Evolutionary conservation across 2,113 vertebrate species (phyloP), one percentile per base, ranked within the genome.

Genomic region (Panthera uncia): DNA sequence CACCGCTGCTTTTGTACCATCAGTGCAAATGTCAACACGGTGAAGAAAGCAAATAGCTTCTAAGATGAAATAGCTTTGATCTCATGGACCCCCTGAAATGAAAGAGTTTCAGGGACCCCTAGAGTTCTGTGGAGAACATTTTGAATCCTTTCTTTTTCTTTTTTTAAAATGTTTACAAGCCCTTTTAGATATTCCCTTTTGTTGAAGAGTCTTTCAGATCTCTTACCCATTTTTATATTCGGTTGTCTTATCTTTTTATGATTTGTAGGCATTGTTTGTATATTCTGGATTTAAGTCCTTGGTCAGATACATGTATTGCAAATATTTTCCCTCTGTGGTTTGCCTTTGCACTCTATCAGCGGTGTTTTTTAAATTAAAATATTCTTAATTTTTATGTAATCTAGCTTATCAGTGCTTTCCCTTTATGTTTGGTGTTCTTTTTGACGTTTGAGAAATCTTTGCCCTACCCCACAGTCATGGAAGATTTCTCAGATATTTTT

Each of bases 371-470:
- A 15, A 41, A 55, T 66, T 89, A 83, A 93, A 69, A 76, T 21
- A 18, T 68, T 89, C 33, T 84, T 63, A n/a, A 94, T 79, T 78
- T 90, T 78, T 85, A 84, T 71, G 18, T 84, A 63, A 69, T 92
- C 16, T 31, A 31, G 57, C 4, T 92, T 93, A 66, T 93, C 45
- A 57, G 0, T 57, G 50, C 10, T 69, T 79, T 85, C 18, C 3
- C 15, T 90, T 83, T 63, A 48, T 83, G 33, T 52, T 29, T 79
- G 50, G 11, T 78, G 7, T 19, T 78, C 45, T 63, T 83, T 81
- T 89, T 38, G 25, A 63, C 69, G 41, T 79, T 85, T 90, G 41
- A 90, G 63, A 96, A 93, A 63, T 71, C n/a, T 95, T 83, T 90
- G 41, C 27, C 27, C 15, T 66, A 52, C n/a, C 41, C 23, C 36